These are phyloP conservation scores for Rhinogobius similis DNA, from an alignment of 2,113 vertebrate species.

Conservation along the genomic window DNA sequence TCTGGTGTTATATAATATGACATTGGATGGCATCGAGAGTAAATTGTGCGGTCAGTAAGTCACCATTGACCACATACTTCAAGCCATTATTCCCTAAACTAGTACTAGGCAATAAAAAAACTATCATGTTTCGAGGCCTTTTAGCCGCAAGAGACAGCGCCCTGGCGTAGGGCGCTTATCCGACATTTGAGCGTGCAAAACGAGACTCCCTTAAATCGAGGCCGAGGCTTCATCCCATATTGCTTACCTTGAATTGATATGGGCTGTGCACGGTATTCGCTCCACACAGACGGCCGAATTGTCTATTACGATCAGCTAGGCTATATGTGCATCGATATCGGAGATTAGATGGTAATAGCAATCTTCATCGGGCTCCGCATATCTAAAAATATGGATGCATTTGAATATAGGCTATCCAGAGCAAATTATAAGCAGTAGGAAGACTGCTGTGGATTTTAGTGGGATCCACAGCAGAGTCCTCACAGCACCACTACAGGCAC, in stretches of 20 bases:
- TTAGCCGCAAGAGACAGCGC: conserved; percentile 42
- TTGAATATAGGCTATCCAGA: conserved; percentile 81
- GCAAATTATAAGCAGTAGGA: conserved; percentile 88
- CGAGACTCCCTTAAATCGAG: conserved; percentile 54
- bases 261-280: conserved; percentile 77
- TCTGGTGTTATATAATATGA: conserved; percentile 31
- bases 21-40: not conserved
- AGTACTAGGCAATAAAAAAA: conserved; percentile 10
- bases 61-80: not conserved
- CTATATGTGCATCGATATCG: conserved; percentile 71
- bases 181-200: conserved; percentile 5
- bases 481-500: conserved; percentile 99
- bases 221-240: conserved; percentile 47
- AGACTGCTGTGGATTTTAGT: conserved; percentile 89
- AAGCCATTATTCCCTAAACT: not conserved
- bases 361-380: conserved; percentile 68
- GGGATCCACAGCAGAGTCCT: conserved; percentile 89
- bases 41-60: not conserved
- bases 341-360: conserved; percentile 59
- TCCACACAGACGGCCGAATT: conserved; percentile 78
- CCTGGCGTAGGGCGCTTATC: conserved; percentile 35
- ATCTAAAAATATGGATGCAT: conserved; percentile 84
- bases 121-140: conserved; percentile 54
- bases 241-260: conserved; percentile 81
- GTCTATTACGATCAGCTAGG: conserved; percentile 74